These are phyloP conservation scores for Ischnura elegans DNA, from an alignment of 2,888 invertebrate genomes.

Conservation along the genomic window DNA sequence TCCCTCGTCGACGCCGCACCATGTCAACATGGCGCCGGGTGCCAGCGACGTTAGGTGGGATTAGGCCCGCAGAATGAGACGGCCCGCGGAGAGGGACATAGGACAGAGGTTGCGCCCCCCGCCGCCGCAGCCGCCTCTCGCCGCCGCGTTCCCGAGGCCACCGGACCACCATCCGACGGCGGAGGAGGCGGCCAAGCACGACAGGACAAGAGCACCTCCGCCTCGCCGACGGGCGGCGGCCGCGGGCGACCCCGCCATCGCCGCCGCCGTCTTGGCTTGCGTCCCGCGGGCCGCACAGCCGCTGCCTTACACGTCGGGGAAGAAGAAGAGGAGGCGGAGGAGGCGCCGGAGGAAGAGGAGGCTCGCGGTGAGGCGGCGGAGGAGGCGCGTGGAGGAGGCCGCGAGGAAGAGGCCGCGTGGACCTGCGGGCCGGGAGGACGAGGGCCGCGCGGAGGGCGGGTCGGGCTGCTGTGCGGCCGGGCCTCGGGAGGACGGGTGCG, in stretches of 20 bases:
- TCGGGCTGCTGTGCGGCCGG: neutral
- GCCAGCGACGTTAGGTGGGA: slow-evolving; percentile 51
- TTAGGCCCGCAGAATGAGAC: slow-evolving; percentile 56
- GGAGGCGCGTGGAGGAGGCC: neutral
- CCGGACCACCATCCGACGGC: neutral
- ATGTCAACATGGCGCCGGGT: slow-evolving; percentile 65
- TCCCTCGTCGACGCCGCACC: slow-evolving; percentile 1
- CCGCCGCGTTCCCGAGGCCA: neutral
- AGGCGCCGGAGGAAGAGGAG: neutral
- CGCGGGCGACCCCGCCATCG: neutral
- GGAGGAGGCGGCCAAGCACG: neutral
- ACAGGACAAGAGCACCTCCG: neutral
- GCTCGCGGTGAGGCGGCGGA: neutral
- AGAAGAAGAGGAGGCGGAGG: neutral
- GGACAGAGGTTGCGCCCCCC: slow-evolving; percentile 50
- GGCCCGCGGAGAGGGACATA: slow-evolving; percentile 49
- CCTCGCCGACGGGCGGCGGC: neutral
- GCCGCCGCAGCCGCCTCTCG: neutral
- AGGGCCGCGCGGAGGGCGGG: neutral
- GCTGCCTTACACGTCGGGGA: neutral
- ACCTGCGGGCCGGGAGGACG: neutral
- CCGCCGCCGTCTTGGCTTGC: slow-evolving; percentile 37
- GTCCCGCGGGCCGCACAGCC: slow-evolving; percentile 10
- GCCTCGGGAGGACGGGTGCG: neutral
- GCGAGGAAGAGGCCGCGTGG: neutral